These are phyloP conservation scores for Meganola albula DNA, from an alignment of 2,888 invertebrate genomes.

Conservation along the genomic window DNA sequence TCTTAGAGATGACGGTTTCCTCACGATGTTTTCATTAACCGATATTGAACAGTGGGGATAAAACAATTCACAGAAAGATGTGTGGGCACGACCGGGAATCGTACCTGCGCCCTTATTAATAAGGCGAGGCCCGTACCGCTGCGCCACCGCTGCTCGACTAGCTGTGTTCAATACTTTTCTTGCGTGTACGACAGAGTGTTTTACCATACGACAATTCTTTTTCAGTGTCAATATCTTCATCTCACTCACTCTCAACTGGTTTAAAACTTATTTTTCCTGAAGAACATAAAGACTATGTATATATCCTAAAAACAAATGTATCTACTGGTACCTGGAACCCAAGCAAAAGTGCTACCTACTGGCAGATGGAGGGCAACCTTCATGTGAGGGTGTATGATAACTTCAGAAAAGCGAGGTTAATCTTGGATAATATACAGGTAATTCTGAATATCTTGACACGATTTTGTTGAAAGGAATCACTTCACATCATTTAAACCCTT, in stretches of 20 bases:
- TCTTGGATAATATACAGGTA: conserved; percentile 52
- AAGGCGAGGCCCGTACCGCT: too few species aligned
- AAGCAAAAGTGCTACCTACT: conserved; percentile 42
- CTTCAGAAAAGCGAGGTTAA: conserved; percentile 43
- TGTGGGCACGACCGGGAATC: not conserved
- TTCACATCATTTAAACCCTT: too few species aligned
- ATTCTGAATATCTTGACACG: too few species aligned
- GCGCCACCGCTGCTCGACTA: too few species aligned
- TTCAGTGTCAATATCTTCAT: conserved; percentile 33
- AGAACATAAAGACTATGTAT: conserved; percentile 46
- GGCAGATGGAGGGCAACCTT: conserved; percentile 53
- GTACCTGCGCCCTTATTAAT: not conserved
- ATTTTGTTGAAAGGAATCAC: too few species aligned
- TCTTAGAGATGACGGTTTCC: not conserved
- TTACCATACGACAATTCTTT: conserved; percentile 6
- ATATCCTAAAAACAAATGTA: conserved; percentile 49
- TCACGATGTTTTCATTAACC: not conserved
- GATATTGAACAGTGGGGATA: too few species aligned
- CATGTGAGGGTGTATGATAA: conserved; percentile 49
- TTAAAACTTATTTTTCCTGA: conserved; percentile 51
- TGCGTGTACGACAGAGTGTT: not conserved
- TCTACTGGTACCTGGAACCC: conserved; percentile 48
- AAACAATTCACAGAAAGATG: too few species aligned
- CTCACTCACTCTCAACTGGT: conserved; percentile 30
- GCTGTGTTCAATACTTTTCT: not conserved